These are phyloP conservation scores for Plectropomus leopardus DNA, from an alignment of 2,113 vertebrate species.

Conservation along the genomic window DNA sequence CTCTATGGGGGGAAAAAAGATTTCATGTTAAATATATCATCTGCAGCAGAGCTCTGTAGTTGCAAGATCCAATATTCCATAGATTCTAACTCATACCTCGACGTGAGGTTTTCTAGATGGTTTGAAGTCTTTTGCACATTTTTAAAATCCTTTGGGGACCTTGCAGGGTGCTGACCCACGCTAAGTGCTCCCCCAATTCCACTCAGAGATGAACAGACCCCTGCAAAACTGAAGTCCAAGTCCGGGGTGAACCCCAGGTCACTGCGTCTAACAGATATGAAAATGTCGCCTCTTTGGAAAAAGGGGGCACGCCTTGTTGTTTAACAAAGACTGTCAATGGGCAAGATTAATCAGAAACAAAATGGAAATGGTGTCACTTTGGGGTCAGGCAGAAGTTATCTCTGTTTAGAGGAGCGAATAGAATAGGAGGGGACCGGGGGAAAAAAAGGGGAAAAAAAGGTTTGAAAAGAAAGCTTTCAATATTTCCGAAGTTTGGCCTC, in stretches of 20 bases:
- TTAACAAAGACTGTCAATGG: slow-evolving; percentile 99
- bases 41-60: background rate
- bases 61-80: background rate
- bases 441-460: slow-evolving; percentile 24
- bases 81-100: background rate
- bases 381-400: slow-evolving; percentile 97
- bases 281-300: slow-evolving; percentile 95
- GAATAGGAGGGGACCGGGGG: slow-evolving; percentile 69
- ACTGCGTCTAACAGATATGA: slow-evolving; percentile 99
- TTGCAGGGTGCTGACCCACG: slow-evolving; percentile 86
- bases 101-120: slow-evolving; percentile 26
- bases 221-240: slow-evolving; percentile 97
- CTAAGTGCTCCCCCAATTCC: slow-evolving; percentile 87
- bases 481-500: slow-evolving; percentile 81
- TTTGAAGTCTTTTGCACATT: slow-evolving; percentile 51
- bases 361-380: slow-evolving; percentile 98
- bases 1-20: no score
- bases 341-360: slow-evolving; percentile 99
- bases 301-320: slow-evolving; percentile 96
- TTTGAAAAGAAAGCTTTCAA: slow-evolving; percentile 77
- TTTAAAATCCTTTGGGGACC: slow-evolving; percentile 73
- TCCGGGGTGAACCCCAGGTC: slow-evolving; percentile 99
- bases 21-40: background rate
- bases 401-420: slow-evolving; percentile 79
- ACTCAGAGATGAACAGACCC: slow-evolving; percentile 88